Percentiles rank a stretch among this genome's conserved stretches.
Evolutionary conservation across 64 coral and sea anemone species (phyloP).

Genomic region (Actinia equina): DNA sequence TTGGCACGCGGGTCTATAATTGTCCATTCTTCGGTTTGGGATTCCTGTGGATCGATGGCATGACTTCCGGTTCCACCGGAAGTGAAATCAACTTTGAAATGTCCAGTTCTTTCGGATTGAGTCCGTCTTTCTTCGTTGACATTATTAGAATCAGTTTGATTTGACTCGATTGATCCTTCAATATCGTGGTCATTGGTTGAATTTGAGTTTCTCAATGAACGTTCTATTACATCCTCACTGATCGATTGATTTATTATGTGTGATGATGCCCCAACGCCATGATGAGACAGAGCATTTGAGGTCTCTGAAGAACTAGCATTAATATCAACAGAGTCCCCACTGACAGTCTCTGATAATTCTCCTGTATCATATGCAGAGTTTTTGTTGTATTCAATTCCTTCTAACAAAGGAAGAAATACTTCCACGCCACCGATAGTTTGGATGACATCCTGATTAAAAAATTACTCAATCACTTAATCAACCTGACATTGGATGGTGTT

Average conservation of each 20-base stretch:
- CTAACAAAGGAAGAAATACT: conserved; percentile 91
- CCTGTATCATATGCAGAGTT: background rate
- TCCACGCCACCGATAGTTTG: conserved; percentile 87
- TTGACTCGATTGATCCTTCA: no score
- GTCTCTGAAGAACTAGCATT: background rate
- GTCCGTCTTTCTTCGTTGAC: background rate
- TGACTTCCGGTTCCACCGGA: background rate
- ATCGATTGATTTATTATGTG: no score
- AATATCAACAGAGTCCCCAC: background rate
- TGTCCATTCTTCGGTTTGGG: conserved; percentile 62
- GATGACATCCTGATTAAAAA: conserved; percentile 74
- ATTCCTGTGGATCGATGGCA: background rate
- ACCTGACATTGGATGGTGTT: no score
- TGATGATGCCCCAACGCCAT: no score
- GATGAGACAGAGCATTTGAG: background rate
- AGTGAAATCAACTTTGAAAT: background rate
- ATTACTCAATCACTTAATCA: no score
- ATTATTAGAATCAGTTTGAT: background rate
- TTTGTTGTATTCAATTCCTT: conserved; percentile 48
- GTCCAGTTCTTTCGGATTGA: background rate
- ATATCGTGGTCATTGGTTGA: background rate
- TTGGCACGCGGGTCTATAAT: conserved; percentile 43
- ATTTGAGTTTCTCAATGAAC: background rate
- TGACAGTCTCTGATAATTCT: background rate
- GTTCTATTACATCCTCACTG: no score